Conservation (phyloP, 2,113 vertebrate genomes). For the Protobothrops mucrosquamatus region DNA sequence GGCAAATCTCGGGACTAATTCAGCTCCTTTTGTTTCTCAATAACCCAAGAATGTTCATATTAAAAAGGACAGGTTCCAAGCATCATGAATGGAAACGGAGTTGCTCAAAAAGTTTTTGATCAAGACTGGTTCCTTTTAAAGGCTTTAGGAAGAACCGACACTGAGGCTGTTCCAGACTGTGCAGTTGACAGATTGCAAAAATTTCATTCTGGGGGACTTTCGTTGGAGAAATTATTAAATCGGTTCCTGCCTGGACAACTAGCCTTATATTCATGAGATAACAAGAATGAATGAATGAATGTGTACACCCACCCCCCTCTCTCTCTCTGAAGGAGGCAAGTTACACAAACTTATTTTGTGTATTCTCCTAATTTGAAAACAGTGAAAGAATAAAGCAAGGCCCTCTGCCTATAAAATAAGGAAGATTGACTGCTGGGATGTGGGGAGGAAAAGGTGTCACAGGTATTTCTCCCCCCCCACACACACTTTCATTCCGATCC, state of each 20-base stretch:
- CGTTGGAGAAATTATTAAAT: not conserved
- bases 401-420: conserved; percentile 30
- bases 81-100: not conserved
- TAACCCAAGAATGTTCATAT: not conserved
- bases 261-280: not conserved
- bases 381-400: conserved; percentile 40
- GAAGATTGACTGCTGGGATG: conserved; percentile 52
- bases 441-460: conserved; percentile 43
- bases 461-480: conserved; percentile 28
- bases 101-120: not conserved
- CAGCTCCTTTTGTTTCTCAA: not conserved
- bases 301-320: not conserved
- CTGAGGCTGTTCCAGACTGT: not conserved
- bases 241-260: conserved; percentile 8
- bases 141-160: conserved; percentile 7
- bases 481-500: conserved; percentile 33
- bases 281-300: not conserved
- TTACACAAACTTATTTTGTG: not conserved
- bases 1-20: not conserved
- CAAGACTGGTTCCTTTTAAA: conserved; percentile 3
- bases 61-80: not conserved
- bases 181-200: conserved; percentile 13
- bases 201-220: not conserved
- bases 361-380: conserved; percentile 27
- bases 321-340: not conserved